Base-by-base conservation (phyloP, 35 echinoderm and acorn worm species). In the Apostichopus parvimensis region DNA sequence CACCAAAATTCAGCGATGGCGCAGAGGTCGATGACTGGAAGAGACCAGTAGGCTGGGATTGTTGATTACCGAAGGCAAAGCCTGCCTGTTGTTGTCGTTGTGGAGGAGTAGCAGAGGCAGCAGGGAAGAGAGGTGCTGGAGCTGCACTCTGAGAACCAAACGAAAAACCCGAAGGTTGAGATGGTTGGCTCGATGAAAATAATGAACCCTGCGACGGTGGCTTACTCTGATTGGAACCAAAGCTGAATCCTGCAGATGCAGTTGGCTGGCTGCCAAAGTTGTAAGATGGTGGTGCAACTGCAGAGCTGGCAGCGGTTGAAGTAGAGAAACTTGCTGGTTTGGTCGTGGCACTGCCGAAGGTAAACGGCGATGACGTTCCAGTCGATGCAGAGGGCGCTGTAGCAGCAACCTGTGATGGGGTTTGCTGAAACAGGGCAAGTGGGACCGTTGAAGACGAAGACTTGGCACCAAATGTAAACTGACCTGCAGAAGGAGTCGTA, bases 1-100 rank as follows among this genome's bases (percentile, higher is more conserved):
- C 77, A n/a, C 86, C 86, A 88, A 88, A 88, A 64, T 53, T 88
- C 23, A 88, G 64, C 8, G 86, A 58, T 21, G 86, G 86, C 10
- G 86, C 34, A 65, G 86, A 88, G 61, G 86, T 28, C 12, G 86
- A 88, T 15, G 83, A 57, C 8, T 64, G 57, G 52, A 88, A 88
- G 5, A 84, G 55, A 23, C 55, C 57, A 22, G 13, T 21, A 1
- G 81, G n/a, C 57, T 84, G 81, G 9, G 17, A 20, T 34, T 55
- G 13, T 64, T 88, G 86, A 53, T 21, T 53, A 34, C 86, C 62
- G 17, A 88, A 88, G 6, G 86, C 26, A 23, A 73, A 73, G 10
- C 86, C 86, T 54, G 64, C 26, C 86, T 88, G 86, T 53, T 57
- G 81, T 18, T 75, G 71, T 10, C 18, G 64, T 11, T 11, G 64